A percentile compares a stretch with the other conserved stretches of the same genome.
Evolutionary conservation across 37 sponge, comb jelly and placozoan genomes (phyloP).

Genomic region (Aplysina aerophoba): DNA sequence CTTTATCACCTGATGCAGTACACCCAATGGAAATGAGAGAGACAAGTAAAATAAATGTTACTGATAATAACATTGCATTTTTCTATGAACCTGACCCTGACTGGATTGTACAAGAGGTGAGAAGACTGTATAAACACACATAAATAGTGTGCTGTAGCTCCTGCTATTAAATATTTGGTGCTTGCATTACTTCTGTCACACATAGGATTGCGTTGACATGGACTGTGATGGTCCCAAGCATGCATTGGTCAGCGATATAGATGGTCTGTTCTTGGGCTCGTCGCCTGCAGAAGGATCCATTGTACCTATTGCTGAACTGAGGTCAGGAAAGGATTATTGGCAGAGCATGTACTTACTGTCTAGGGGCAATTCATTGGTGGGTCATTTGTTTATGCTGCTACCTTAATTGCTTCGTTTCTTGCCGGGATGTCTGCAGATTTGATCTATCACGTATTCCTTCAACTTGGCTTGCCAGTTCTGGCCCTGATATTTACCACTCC

Average conservation of each 20-base stretch:
- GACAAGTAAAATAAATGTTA: conserved; percentile 53
- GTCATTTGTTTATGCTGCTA: not conserved
- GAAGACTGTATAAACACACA: not conserved
- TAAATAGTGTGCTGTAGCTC: not conserved
- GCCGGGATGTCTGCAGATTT: conserved; percentile 36
- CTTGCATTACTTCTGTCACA: conserved; percentile 18
- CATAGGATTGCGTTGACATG: conserved; percentile 95
- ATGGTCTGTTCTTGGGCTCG: conserved; percentile 74
- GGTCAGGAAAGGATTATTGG: conserved; percentile 22
- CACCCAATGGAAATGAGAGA: conserved; percentile 67
- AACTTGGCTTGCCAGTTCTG: conserved; percentile 51
- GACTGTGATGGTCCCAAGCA: conserved; percentile 99
- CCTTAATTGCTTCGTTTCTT: not conserved
- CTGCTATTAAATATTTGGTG: not conserved
- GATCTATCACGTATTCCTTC: conserved; percentile 48
- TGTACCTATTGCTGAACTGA: conserved; percentile 76
- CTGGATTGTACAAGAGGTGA: conserved; percentile 91
- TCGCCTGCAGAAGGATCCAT: conserved; percentile 57
- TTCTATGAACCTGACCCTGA: conserved; percentile 77
- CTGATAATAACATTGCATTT: conserved; percentile 36
- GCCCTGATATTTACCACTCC: not conserved
- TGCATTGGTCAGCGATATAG: conserved; percentile 81
- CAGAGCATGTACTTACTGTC: too few species aligned
- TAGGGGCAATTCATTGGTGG: not conserved
- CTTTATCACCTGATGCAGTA: conserved; percentile 83